Evolutionary conservation across 2,797 vertebrate species (phyloP).

Genomic region (Lepilemur septentrionalis): DNA sequence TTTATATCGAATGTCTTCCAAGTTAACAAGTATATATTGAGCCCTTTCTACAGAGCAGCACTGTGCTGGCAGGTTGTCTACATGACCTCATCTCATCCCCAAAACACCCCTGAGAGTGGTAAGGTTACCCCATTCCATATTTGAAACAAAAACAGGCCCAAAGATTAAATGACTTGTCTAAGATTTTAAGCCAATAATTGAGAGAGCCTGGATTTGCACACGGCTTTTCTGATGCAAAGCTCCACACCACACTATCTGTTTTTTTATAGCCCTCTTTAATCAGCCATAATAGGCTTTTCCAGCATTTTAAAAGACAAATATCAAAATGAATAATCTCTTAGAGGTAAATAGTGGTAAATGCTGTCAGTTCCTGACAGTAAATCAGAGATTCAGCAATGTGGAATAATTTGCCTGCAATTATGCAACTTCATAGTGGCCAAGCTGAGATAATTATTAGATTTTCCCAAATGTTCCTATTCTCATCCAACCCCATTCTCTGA

Average conservation of each 20-base stretch:
- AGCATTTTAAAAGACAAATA: conserved; percentile 58
- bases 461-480: conserved; percentile 52
- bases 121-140: neutral
- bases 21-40: neutral
- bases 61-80: neutral
- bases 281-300: conserved; percentile 11
- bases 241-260: neutral
- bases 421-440: conserved; percentile 45
- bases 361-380: conserved; percentile 52
- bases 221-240: conserved; percentile 1
- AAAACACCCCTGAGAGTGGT: neutral
- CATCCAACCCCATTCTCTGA: conserved; percentile 34
- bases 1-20: neutral
- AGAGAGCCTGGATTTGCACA: neutral
- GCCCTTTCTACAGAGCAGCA: neutral
- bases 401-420: conserved; percentile 68
- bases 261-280: conserved; percentile 39
- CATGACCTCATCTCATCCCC: neutral
- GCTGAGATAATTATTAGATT: conserved; percentile 70
- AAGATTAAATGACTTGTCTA: neutral
- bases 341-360: conserved; percentile 60
- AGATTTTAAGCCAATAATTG: conserved; percentile 20
- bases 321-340: conserved; percentile 62
- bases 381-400: conserved; percentile 57
- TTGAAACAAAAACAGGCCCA: neutral